Conservation (phyloP, 35 echinoderm and acorn worm species). For the Patiria miniata region DNA sequence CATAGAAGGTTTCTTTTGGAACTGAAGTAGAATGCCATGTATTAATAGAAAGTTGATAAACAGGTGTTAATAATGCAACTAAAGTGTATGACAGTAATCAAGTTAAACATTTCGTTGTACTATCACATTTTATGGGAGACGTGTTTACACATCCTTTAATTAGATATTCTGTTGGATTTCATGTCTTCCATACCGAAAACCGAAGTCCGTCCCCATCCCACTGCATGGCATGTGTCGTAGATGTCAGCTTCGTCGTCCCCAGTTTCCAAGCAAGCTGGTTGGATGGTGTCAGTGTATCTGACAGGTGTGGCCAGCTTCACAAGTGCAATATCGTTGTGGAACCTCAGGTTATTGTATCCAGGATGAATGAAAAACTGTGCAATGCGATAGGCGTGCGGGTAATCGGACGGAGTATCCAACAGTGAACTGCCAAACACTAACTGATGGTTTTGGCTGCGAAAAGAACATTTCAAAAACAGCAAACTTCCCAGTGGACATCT, state of each 20-base stretch:
- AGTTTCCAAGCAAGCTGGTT: conserved; percentile 48
- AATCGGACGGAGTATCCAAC: background rate
- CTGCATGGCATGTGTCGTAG: conserved; percentile 21
- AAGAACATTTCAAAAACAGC: no score
- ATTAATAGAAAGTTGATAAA: no score
- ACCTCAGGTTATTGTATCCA: background rate
- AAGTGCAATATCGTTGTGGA: conserved; percentile 55
- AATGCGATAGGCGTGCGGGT: background rate
- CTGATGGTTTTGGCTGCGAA: background rate
- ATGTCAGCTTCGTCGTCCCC: background rate
- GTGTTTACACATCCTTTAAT: no score
- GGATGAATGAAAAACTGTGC: conserved; percentile 23
- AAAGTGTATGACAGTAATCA: no score
- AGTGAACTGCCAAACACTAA: background rate
- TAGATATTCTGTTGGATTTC: no score
- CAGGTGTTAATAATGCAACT: no score
- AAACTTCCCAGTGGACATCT: no score
- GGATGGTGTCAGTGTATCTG: conserved; percentile 28
- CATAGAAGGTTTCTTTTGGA: no score
- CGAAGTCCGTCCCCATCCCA: conserved; percentile 51
- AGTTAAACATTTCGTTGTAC: no score
- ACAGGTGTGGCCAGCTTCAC: conserved; percentile 45
- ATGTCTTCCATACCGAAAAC: background rate
- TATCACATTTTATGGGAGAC: no score
- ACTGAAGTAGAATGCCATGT: background rate